These are phyloP conservation scores for Heteromormyrus szaboi DNA, from an alignment of 2,797 vertebrate species.

Conservation along the genomic window DNA sequence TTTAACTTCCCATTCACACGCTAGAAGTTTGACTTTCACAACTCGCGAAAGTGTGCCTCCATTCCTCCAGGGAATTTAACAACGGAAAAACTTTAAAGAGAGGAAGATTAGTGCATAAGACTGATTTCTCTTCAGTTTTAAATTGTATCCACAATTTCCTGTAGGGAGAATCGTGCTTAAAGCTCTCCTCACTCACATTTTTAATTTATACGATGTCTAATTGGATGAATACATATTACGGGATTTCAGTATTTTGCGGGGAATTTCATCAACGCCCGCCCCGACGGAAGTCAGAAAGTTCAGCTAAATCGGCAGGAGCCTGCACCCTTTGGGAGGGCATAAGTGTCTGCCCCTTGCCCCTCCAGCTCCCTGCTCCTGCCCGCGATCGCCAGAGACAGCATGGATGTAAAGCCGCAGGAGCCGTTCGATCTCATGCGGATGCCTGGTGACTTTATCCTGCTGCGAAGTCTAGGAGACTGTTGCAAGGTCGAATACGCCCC, in stretches of 20 bases:
- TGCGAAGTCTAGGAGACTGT: slow-evolving; percentile 20
- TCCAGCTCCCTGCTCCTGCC: background rate
- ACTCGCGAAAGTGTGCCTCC: slow-evolving; percentile 8
- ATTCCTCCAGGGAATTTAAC: slow-evolving; percentile 19
- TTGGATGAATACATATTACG: slow-evolving; percentile 17
- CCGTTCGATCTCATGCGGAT: slow-evolving; percentile 34
- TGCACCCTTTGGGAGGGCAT: background rate
- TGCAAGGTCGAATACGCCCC: slow-evolving; percentile 37
- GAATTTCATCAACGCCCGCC: background rate
- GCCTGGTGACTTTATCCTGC: slow-evolving; percentile 38
- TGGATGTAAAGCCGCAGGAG: background rate
- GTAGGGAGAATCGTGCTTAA: slow-evolving; percentile 13
- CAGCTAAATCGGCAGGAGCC: background rate
- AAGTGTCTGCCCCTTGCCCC: background rate
- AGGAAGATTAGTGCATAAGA: slow-evolving; percentile 32
- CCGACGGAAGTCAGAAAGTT: background rate
- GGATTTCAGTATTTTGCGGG: slow-evolving; percentile 5
- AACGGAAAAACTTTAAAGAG: slow-evolving; percentile 31
- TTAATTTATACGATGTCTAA: slow-evolving; percentile 27
- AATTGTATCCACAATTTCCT: slow-evolving; percentile 24
- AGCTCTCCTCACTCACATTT: slow-evolving; percentile 15
- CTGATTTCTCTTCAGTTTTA: slow-evolving; percentile 28
- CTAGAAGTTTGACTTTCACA: slow-evolving; percentile 8
- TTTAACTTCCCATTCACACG: background rate
- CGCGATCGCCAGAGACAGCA: background rate